A percentile compares a stretch with the other conserved stretches of the same genome.
phyloP scores from a whole-genome alignment of 2,888 invertebrate genomes.

The Erebia ligea region DNA sequence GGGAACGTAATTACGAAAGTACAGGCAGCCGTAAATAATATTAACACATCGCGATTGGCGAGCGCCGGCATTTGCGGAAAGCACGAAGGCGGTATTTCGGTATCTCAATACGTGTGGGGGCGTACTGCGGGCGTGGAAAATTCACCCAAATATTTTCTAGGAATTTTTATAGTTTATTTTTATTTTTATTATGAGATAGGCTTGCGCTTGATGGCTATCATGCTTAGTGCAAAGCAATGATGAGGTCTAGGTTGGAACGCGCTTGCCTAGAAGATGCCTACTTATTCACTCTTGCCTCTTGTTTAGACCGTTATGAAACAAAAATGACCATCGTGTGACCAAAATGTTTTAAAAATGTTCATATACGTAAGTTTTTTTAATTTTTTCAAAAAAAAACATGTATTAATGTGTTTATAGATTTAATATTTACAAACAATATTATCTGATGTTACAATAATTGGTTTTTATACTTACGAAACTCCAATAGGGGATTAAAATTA shows the following conservation, averaged over 20 bases:
- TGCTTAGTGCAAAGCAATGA: no score
- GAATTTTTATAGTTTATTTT: not conserved
- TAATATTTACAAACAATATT: conserved; percentile 12
- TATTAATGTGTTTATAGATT: conserved; percentile 9
- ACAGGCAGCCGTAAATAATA: conserved; percentile 71
- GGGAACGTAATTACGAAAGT: conserved; percentile 63
- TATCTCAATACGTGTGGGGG: conserved; percentile 45
- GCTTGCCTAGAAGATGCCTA: no score
- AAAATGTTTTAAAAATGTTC: no score
- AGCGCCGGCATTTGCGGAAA: conserved; percentile 70
- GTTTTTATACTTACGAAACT: conserved; percentile 21
- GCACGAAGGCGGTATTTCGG: conserved; percentile 74
- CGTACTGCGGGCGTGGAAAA: conserved; percentile 44
- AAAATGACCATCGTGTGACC: no score
- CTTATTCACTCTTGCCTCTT: no score
- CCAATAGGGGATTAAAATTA: conserved; percentile 29
- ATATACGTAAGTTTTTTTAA: no score
- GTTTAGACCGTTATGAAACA: no score
- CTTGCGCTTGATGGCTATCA: not conserved
- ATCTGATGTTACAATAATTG: conserved; percentile 21
- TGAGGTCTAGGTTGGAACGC: no score
- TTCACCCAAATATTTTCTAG: not conserved
- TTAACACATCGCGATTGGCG: conserved; percentile 78
- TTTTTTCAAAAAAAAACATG: no score
- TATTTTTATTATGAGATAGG: not conserved